Evolutionary conservation across 2,888 invertebrate species (phyloP), one percentile per base, ranked within the genome.

Genomic region (Ariolimax columbianus): DNA sequence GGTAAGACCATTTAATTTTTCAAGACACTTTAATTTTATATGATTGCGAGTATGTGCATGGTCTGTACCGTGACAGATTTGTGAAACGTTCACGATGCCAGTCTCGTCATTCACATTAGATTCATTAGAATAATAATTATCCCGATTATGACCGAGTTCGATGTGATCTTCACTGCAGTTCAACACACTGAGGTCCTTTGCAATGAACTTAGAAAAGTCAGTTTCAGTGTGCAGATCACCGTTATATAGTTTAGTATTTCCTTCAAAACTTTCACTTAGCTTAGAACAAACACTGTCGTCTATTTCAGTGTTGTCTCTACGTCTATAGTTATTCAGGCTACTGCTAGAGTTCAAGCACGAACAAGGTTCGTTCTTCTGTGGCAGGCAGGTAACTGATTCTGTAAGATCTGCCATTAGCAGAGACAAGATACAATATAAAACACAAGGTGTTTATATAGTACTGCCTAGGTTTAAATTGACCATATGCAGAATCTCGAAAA

Each of bases 281-380:
- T 11, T 47, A 14, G 43, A 75, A 75, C 19, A n/a, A 11, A 73
- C 30, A 30, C 30, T 30, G 30, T 30, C 47, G 47, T 47, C 47
- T 47, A 47, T 14, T 47, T 4, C 73, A 75, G 19, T 11, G 7
- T 47, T 75, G 43, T 75, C 43, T 26, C n/a, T n/a, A 14, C 9
- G n/a, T 0, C 6, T 30, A 30, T 30, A 17, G 30, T 47, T 75
- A 47, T 2, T 30, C 30, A 47, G 23, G 19, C 30, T 38, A 72
- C 38, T 75, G 43, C n/a, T 43, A 75, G 30, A 30, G n/a, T n/a
- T n/a, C 14, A 47, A 30, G 47, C 11, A 47, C 30, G 73, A 47
- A 75, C 73, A 75, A 40, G n/a, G 47, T 47, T 59, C 59, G 38
- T 23, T 59, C 23, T 55, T 55, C 26, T 77, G 77, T 36, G 77